Conservation (phyloP, 2,888 invertebrate species). For the Macrosoma leucophasiata region DNA sequence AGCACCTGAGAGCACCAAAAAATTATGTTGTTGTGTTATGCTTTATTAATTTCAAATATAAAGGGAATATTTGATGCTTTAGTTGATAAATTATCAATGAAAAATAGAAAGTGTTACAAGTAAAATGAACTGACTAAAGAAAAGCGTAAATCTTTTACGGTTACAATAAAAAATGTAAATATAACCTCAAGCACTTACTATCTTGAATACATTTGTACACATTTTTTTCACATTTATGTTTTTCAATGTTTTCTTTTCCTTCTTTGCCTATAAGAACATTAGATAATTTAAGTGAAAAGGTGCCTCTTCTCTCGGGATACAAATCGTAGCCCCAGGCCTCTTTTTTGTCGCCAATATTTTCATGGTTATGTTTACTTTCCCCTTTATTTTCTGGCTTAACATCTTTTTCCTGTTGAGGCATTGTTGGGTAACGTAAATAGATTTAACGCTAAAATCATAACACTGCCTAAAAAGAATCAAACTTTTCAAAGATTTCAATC, state of each 20-base stretch:
- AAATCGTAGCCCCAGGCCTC: slow-evolving; percentile 85
- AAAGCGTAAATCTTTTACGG: neutral
- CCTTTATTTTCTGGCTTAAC: too few species aligned
- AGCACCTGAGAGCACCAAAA: slow-evolving; percentile 71
- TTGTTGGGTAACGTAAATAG: too few species aligned
- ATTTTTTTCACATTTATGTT: slow-evolving; percentile 86
- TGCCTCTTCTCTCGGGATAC: slow-evolving; percentile 86
- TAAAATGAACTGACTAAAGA: too few species aligned
- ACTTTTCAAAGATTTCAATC: too few species aligned
- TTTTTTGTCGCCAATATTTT: slow-evolving; percentile 30
- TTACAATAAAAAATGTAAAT: neutral
- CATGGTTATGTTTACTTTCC: slow-evolving; percentile 11
- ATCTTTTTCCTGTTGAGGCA: too few species aligned
- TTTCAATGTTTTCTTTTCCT: slow-evolving; percentile 81
- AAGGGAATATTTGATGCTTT: too few species aligned
- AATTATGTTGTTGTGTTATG: too few species aligned
- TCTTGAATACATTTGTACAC: slow-evolving; percentile 84
- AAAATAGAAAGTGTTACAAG: too few species aligned
- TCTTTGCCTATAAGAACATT: slow-evolving; percentile 78
- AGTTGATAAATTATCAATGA: too few species aligned
- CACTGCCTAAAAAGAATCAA: too few species aligned
- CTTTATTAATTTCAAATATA: too few species aligned
- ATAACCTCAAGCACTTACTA: slow-evolving; percentile 67
- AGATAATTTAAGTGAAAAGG: slow-evolving; percentile 70
- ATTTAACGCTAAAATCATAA: too few species aligned